Evolutionary conservation across 92 coral and sea anemone species (phyloP).

Genomic region (Isaurus tuberculatus): DNA sequence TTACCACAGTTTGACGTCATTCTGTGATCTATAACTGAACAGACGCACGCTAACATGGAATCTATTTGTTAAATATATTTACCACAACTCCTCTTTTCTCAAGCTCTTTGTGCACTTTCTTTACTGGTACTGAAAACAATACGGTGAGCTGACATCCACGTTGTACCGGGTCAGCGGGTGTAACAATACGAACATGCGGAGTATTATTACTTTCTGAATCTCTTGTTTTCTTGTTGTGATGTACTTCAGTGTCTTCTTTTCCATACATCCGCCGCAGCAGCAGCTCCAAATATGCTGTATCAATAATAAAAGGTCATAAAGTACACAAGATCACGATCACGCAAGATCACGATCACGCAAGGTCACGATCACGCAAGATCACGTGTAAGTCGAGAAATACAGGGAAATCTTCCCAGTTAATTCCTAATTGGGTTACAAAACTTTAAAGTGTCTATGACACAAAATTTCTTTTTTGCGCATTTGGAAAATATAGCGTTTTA

Average conservation of each 20-base stretch:
- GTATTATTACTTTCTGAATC: constrained; percentile 33
- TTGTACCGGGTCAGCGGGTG: constrained; percentile 87
- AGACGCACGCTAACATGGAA: no score
- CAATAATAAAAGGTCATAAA: neutral
- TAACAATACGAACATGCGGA: constrained; percentile 66
- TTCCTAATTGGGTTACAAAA: no score
- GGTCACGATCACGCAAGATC: no score
- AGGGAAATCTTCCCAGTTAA: no score
- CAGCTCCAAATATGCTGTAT: constrained; percentile 88
- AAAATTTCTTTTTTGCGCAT: no score
- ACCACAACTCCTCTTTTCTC: constrained; percentile 96
- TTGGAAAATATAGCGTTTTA: no score
- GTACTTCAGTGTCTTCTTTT: constrained; percentile 33
- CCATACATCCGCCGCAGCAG: constrained; percentile 66
- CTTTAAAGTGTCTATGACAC: no score
- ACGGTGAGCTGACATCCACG: constrained; percentile 96
- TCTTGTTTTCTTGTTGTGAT: constrained; percentile 34
- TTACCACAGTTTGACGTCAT: no score
- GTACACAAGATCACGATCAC: no score
- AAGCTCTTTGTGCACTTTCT: constrained; percentile 64
- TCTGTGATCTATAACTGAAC: no score
- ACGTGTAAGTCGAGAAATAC: no score
- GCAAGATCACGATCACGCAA: no score
- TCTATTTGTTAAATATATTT: constrained; percentile 33
- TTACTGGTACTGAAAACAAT: constrained; percentile 67